Percentiles rank a stretch among this genome's conserved stretches.
phyloP scores from a whole-genome alignment of 2,888 invertebrate species.

The Eupithecia pulchellata region DNA sequence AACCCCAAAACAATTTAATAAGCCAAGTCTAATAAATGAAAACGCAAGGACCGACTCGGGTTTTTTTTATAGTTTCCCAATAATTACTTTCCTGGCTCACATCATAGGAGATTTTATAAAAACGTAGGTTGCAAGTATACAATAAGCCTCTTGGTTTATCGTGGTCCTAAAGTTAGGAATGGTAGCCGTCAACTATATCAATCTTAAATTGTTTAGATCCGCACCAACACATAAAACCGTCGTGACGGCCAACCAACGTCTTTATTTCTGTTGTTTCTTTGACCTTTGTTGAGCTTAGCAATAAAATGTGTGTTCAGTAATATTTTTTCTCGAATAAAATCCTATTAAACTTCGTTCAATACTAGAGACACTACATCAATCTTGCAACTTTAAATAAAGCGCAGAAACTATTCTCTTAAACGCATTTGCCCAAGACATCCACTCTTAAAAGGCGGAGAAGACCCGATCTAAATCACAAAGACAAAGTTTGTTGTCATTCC shows the following conservation, averaged over 20 bases:
- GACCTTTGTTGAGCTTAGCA: not conserved
- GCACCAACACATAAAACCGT: not conserved
- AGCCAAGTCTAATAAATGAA: not conserved
- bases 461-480: constrained; percentile 60
- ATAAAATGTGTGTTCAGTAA: not conserved
- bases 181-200: not conserved
- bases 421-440: constrained; percentile 30
- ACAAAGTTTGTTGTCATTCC: constrained; percentile 62
- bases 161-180: not conserved
- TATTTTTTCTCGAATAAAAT: not conserved
- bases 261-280: not conserved
- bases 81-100: not conserved
- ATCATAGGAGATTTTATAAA: not conserved
- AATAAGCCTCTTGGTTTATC: not conserved
- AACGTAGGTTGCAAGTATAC: not conserved
- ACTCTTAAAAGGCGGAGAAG: constrained; percentile 49
- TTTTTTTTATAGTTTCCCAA: not conserved
- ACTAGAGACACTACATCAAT: constrained; percentile 21
- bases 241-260: not conserved
- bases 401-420: constrained; percentile 37
- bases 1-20: too few relatives aligned
- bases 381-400: constrained; percentile 33
- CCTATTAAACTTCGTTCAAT: not conserved
- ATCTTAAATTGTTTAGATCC: constrained; percentile 6
- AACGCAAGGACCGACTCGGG: not conserved